Conservation (phyloP, 2,888 invertebrate species). For the Orchestes rusci region DNA sequence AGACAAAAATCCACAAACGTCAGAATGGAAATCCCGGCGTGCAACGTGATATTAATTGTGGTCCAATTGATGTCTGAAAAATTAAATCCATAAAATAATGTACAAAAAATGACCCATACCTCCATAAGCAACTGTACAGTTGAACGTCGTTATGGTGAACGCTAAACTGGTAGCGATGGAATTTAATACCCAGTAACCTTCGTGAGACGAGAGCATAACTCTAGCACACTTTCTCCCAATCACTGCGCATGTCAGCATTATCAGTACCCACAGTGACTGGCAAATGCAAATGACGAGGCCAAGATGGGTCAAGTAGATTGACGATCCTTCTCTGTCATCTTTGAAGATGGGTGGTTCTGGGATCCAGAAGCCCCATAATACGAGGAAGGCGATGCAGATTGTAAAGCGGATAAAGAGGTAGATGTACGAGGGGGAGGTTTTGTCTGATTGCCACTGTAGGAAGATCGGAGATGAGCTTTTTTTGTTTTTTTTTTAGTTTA, state of each 20-base stretch:
- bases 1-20: conserved; percentile 67
- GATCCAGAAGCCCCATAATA: conserved; percentile 36
- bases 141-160: conserved; percentile 68
- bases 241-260: conserved; percentile 29
- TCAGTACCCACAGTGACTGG: conserved; percentile 50
- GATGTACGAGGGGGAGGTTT: conserved; percentile 42
- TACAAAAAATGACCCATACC: no score
- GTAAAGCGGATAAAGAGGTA: conserved; percentile 51
- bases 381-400: conserved; percentile 46
- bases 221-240: conserved; percentile 21
- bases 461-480: no score
- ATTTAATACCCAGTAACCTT: conserved; percentile 62
- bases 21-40: conserved; percentile 66
- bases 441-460: conserved; percentile 53
- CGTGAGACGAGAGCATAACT: conserved; percentile 34
- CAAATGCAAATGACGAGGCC: conserved; percentile 52
- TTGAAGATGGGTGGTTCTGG: conserved; percentile 40
- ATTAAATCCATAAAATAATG: conserved; percentile 2
- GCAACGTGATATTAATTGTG: conserved; percentile 64
- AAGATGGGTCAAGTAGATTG: conserved; percentile 72
- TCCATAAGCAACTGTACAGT: no score
- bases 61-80: conserved; percentile 9
- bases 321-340: conserved; percentile 55
- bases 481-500: no score
- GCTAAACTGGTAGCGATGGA: conserved; percentile 62